A percentile compares a stretch with the other conserved stretches of the same genome.
phyloP scores from a whole-genome alignment of 1,140 invertebrate species.

The Melipona quadrifasciata region DNA sequence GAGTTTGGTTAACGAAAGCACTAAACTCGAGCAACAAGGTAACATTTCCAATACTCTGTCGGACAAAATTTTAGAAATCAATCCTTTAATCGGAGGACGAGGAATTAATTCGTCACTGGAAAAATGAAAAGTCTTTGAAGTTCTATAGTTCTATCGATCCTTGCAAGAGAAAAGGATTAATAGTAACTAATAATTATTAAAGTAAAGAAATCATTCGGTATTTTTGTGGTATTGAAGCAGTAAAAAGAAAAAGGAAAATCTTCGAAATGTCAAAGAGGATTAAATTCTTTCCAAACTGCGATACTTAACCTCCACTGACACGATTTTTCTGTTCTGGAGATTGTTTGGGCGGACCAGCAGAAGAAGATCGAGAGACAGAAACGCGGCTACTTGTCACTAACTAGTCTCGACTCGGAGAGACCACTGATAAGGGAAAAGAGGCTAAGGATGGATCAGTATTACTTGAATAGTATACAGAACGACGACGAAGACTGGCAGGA shows the following conservation, averaged over 20 bases:
- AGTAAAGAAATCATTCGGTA: no score
- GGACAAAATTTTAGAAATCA: no score
- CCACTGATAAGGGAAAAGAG: slow-evolving; percentile 73
- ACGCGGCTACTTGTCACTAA: slow-evolving; percentile 80
- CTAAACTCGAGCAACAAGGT: slow-evolving; percentile 78
- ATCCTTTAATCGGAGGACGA: no score
- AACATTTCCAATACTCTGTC: slow-evolving; percentile 19
- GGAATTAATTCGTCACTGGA: no score
- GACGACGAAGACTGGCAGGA: background rate
- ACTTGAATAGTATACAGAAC: slow-evolving; percentile 13
- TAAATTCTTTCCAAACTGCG: background rate
- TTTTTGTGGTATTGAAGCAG: no score
- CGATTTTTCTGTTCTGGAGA: slow-evolving; percentile 76
- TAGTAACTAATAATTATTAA: no score
- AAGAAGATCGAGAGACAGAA: slow-evolving; percentile 81
- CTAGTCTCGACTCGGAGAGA: slow-evolving; percentile 67
- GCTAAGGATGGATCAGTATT: slow-evolving; percentile 46
- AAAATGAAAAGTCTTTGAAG: no score
- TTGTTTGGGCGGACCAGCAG: slow-evolving; percentile 88
- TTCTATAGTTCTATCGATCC: no score
- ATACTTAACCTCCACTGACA: background rate
- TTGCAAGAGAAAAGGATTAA: no score
- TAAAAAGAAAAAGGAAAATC: no score
- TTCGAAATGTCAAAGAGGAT: no score
- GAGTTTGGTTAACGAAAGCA: slow-evolving; percentile 62